Conservation (phyloP, 2,113 vertebrate species). For the Scatophagus argus region DNA sequence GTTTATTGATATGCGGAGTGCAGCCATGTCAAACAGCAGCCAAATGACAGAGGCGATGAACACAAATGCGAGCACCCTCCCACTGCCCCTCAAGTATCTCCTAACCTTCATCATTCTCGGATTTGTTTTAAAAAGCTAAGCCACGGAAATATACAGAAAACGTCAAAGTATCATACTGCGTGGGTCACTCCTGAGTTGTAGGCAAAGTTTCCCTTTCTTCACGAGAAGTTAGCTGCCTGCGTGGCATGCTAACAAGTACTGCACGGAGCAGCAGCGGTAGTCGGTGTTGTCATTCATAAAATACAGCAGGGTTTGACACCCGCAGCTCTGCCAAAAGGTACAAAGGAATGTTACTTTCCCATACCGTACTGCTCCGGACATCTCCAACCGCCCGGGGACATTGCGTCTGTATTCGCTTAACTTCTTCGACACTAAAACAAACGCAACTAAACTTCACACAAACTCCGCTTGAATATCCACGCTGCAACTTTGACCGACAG, state of each 20-base stretch:
- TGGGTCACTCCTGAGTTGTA: background rate
- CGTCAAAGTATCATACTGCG: background rate
- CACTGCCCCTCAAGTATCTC: slow-evolving; percentile 90
- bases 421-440: background rate
- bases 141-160: background rate
- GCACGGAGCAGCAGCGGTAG: background rate
- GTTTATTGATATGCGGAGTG: slow-evolving; percentile 89
- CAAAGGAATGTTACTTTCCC: background rate
- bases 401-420: background rate
- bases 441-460: background rate
- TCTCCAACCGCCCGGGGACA: slow-evolving; percentile 24
- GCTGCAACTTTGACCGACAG: slow-evolving; percentile 27
- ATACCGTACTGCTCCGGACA: slow-evolving; percentile 32
- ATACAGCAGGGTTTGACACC: slow-evolving; percentile 13
- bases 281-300: slow-evolving; percentile 21
- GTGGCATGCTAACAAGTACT: slow-evolving; percentile 74
- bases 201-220: slow-evolving; percentile 25
- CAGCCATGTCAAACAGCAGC: slow-evolving; percentile 95
- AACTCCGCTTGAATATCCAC: background rate
- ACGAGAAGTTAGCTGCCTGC: slow-evolving; percentile 68
- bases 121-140: background rate
- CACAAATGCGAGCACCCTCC: slow-evolving; percentile 89
- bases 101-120: slow-evolving; percentile 80
- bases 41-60: slow-evolving; percentile 92
- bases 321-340: background rate